Evolutionary conservation across 2,888 invertebrate species (phyloP).

Genomic region (Ceratothoa steindachneri): DNA sequence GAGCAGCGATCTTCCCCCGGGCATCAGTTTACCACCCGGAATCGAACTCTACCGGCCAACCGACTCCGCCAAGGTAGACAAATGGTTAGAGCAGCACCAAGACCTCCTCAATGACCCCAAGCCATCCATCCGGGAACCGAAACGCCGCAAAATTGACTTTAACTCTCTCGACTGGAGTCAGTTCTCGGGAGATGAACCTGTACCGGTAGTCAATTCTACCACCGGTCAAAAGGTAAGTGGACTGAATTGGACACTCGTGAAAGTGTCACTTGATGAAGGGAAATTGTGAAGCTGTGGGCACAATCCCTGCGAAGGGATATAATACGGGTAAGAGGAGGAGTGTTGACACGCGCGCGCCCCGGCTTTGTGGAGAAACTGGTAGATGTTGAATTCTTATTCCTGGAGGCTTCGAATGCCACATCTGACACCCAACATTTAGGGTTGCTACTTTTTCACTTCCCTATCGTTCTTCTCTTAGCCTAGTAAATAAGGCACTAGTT

Average conservation of each 20-base stretch:
- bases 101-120: conserved; percentile 37
- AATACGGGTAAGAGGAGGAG: too few relatives aligned
- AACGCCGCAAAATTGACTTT: conserved; percentile 41
- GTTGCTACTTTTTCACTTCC: too few relatives aligned
- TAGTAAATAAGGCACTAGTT: too few relatives aligned
- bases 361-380: too few relatives aligned
- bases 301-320: too few relatives aligned
- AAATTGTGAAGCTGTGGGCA: too few relatives aligned
- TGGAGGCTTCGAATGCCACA: too few relatives aligned
- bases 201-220: conserved; percentile 31
- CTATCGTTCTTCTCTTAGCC: too few relatives aligned
- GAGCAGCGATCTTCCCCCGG: conserved; percentile 41
- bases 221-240: conserved; percentile 40
- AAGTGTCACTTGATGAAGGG: background rate
- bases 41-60: conserved; percentile 45
- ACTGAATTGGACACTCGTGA: background rate
- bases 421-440: too few relatives aligned
- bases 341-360: too few relatives aligned
- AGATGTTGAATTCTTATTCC: too few relatives aligned
- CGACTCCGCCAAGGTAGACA: conserved; percentile 42
- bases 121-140: conserved; percentile 1
- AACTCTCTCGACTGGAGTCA: conserved; percentile 42
- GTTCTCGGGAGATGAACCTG: conserved; percentile 36
- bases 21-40: conserved; percentile 42
- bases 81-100: conserved; percentile 46